Base-by-base conservation (phyloP, 2,113 vertebrate species). In the Oncorhynchus mykiss region DNA sequence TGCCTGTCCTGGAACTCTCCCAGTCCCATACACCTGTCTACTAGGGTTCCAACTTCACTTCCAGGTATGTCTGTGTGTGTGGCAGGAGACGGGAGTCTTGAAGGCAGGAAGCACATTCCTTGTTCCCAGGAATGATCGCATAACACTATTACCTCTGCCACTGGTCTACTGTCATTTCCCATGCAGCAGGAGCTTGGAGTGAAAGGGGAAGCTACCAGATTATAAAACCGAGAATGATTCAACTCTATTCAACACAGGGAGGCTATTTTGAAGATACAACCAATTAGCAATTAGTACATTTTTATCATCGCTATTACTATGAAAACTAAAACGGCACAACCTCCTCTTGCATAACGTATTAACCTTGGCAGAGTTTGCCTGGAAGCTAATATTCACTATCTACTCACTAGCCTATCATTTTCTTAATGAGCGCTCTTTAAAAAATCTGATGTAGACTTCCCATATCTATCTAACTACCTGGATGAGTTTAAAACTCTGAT, bases 11-110 rank as follows among this genome's bases (percentile, higher is more conserved):
- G 29, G 59, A 77, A 74, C 78, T 73, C 77, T 78, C 69, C 72
- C 87, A 89, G 51, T 54, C 81, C 62, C 84, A 90, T 80, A 87
- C 86, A 89, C 89, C 88, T 91, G 88, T 88, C 86, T 90, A 77
- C 81, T 70, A 18, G 45, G 76, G 85, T 87, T 88, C 81, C 83
- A 67, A 75, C 82, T 88, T 73, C 62, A 88, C 80, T 87, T 89
- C 75, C 86, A 86, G 81, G 73, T 68, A 73, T 80, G 81, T 62
- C 20, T 62, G 59, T 62, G 20, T 24, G 49, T 66, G 51, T 59
- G 65, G 71, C 60, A 73, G 57, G 51, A 68, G 64, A 68, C 48
- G 27, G 45, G 65, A 45, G n/a, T 9, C 29, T 66, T 18, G 22
- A 6, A 74, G n/a, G 22, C 12, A 74, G n/a, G 59, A 31, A 66